phyloP scores from a whole-genome alignment of 2,797 vertebrate species.

The Danio tinwini region DNA sequence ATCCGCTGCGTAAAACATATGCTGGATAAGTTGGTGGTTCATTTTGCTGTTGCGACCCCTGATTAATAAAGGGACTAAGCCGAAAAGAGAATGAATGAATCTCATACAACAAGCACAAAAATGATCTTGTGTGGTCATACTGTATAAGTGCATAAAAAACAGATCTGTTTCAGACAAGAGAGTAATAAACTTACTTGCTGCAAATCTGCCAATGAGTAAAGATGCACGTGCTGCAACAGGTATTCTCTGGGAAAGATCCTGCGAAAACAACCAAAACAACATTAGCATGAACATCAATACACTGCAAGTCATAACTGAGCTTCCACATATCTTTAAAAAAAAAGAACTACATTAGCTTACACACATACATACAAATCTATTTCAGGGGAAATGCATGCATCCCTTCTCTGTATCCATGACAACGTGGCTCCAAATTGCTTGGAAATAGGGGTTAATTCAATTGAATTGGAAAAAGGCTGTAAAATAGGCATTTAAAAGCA shows the following conservation, averaged over 20 bases:
- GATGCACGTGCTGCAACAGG: slow-evolving; percentile 96
- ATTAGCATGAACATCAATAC: slow-evolving; percentile 1
- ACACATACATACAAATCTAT: slow-evolving; percentile 10
- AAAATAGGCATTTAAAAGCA: slow-evolving; percentile 68
- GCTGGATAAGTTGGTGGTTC: no score
- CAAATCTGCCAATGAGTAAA: slow-evolving; percentile 94
- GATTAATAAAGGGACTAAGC: no score
- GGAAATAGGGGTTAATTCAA: slow-evolving; percentile 68
- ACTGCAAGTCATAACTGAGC: background rate
- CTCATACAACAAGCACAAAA: background rate
- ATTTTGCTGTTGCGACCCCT: no score
- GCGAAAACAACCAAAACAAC: slow-evolving; percentile 53
- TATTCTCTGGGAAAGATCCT: slow-evolving; percentile 98
- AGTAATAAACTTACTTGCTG: slow-evolving; percentile 86
- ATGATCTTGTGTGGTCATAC: background rate
- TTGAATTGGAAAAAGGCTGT: slow-evolving; percentile 59
- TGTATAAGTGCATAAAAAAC: background rate
- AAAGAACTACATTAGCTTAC: background rate
- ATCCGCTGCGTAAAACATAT: no score
- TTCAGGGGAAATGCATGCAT: slow-evolving; percentile 18
- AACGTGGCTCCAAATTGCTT: slow-evolving; percentile 59
- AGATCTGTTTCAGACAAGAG: background rate
- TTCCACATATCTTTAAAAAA: background rate
- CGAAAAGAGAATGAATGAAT: no score
- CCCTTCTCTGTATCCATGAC: slow-evolving; percentile 57